Base-by-base conservation (phyloP, 2,113 vertebrate genomes). In the Burhinus bistriatus region DNA sequence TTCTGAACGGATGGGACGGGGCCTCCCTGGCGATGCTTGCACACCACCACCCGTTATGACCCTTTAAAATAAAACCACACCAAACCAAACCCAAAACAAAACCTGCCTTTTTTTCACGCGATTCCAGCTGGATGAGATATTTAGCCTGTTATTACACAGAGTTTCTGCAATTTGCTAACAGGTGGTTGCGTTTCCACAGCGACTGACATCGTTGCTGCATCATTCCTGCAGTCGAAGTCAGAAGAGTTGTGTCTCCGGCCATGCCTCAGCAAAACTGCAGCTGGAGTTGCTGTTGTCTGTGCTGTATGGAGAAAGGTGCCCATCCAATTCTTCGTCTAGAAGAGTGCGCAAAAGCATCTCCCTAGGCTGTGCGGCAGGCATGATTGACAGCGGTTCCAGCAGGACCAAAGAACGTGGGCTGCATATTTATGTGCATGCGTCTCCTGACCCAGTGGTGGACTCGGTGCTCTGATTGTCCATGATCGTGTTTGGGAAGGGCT, bases 11-110 rank as follows among this genome's bases (percentile, higher is more conserved):
- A 54, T 75, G 57, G 94, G 76, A 86, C 0, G 0, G 69, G 76
- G 93, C 92, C 70, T 95, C 87, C 49, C 82, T 72, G 77, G 87
- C 2, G 4, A 77, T 58, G 77, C 83, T 80, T 71, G 64, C 3
- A 0, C 64, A 69, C 81, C 73, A 47, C 64, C 65, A 86, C 77
- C 88, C 26, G 0, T 78, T 88, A 90, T 36, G 55, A 80, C 83
- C 90, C 96, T 97, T 90, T 83, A 93, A 97, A 90, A 89, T 75
- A 87, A 89, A 88, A 40, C 61, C n/a, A 29, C 58, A 78, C 69
- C 72, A 94, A 93, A 75, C 71, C 83, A 93, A 61, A 10, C 16
- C 52, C 22, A 58, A 58, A 22, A 72, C 26, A 84, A 96, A 93
- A 68, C 20, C 54, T 58, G 29, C 52, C 11, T 57, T 49, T 93